A percentile compares a stretch with the other conserved stretches of the same genome.
These are phyloP conservation scores for Micrasema minimum DNA, from an alignment of 1,140 invertebrate species.

Conservation along the genomic window DNA sequence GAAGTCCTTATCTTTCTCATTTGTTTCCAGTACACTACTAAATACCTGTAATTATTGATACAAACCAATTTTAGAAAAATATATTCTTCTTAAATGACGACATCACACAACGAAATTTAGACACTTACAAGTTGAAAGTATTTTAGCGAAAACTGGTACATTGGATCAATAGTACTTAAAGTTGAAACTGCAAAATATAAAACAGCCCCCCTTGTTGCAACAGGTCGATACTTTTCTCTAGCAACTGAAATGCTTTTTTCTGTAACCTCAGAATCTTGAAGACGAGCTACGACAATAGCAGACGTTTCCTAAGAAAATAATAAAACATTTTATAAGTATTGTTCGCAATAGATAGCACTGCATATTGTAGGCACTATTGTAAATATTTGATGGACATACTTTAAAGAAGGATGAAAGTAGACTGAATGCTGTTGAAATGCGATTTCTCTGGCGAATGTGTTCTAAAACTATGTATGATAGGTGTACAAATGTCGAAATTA, in stretches of 20 bases:
- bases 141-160: constrained; percentile 95
- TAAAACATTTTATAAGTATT: neutral
- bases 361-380: too few species aligned
- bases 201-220: constrained; percentile 87
- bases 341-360: too few species aligned
- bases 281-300: constrained; percentile 80
- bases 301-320: constrained; percentile 78
- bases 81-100: neutral
- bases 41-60: constrained; percentile 71
- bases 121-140: constrained; percentile 80
- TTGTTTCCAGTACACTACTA: constrained; percentile 77
- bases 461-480: too few species aligned
- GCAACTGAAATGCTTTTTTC: constrained; percentile 83
- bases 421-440: too few species aligned
- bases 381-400: too few species aligned
- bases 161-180: constrained; percentile 89
- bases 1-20: constrained; percentile 74
- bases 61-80: neutral
- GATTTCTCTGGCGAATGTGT: too few species aligned
- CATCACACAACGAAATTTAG: neutral
- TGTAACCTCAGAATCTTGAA: constrained; percentile 84
- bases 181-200: constrained; percentile 92
- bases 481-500: too few species aligned
- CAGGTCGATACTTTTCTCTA: constrained; percentile 84
- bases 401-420: too few species aligned